A percentile compares a stretch with the other conserved stretches of the same genome.
These are phyloP conservation scores for Idaea biselata DNA, from an alignment of 2,888 invertebrate genomes.

Conservation along the genomic window DNA sequence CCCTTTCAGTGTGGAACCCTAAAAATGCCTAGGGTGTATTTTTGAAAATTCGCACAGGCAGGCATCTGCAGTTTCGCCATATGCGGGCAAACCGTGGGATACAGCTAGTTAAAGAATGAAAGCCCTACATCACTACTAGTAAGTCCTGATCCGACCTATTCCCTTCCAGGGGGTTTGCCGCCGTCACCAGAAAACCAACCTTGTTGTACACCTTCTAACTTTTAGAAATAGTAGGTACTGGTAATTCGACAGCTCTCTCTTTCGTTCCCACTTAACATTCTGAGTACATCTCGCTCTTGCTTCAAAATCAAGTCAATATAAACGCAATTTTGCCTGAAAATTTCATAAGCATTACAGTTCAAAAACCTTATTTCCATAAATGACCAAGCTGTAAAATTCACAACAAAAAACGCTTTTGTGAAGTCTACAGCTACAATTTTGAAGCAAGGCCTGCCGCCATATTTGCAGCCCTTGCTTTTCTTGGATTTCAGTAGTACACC, in stretches of 20 bases:
- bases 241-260: background rate
- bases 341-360: too few relatives aligned
- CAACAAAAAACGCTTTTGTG: background rate
- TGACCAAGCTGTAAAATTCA: background rate
- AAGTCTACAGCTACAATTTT: background rate
- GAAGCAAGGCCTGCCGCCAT: constrained; percentile 5
- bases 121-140: too few relatives aligned
- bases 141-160: background rate
- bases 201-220: background rate
- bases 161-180: background rate
- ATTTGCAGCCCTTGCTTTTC: constrained; percentile 1
- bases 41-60: too few relatives aligned
- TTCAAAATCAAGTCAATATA: too few relatives aligned
- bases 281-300: too few relatives aligned
- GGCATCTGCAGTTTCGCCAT: too few relatives aligned
- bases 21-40: too few relatives aligned
- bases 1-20: too few relatives aligned
- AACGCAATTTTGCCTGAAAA: too few relatives aligned
- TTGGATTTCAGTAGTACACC: constrained; percentile 29
- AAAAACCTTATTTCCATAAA: background rate
- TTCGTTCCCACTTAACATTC: too few relatives aligned
- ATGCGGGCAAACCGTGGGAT: too few relatives aligned
- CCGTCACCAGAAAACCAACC: background rate
- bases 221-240: background rate
- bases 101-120: too few relatives aligned